Evolutionary conservation across 2,113 vertebrate genomes (phyloP).

Genomic region (Atherinomorus stipes): DNA sequence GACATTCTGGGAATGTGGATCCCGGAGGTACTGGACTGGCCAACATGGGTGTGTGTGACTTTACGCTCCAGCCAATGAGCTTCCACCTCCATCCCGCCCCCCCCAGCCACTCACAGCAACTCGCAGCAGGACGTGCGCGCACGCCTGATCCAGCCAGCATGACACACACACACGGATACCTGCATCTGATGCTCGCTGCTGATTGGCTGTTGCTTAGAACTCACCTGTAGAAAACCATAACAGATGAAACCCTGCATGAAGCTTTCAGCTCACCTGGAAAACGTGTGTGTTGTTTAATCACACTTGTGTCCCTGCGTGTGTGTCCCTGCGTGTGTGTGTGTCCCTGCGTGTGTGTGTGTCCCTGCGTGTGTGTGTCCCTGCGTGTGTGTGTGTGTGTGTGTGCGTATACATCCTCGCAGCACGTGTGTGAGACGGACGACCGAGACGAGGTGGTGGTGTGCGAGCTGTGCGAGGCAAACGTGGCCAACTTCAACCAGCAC

Average conservation of each 20-base stretch:
- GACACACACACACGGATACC: background rate
- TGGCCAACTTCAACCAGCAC: conserved; percentile 97
- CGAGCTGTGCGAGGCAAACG: conserved; percentile 94
- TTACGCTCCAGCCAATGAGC: conserved; percentile 64
- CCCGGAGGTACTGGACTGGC: conserved; percentile 99
- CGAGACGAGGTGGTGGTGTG: conserved; percentile 96
- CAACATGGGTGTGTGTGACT: conserved; percentile 99
- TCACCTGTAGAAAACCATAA: background rate
- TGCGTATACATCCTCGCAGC: conserved; percentile 79
- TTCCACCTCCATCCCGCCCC: conserved; percentile 34
- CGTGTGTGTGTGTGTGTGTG: conserved; percentile 5
- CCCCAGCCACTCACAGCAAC: conserved; percentile 14
- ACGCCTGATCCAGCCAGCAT: background rate
- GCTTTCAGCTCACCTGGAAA: background rate
- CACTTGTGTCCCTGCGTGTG: background rate
- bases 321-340: no score
- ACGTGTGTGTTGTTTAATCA: conserved; percentile 1
- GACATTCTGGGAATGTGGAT: conserved; percentile 99
- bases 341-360: conserved; percentile 17
- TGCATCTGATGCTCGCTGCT: background rate
- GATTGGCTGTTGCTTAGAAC: conserved; percentile 4
- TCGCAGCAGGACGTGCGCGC: background rate
- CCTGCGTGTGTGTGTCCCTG: background rate
- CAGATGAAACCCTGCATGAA: background rate
- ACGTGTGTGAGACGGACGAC: conserved; percentile 96